These are phyloP conservation scores for Drosophila busckii DNA, from an alignment of 1,140 invertebrate species.

Conservation along the genomic window DNA sequence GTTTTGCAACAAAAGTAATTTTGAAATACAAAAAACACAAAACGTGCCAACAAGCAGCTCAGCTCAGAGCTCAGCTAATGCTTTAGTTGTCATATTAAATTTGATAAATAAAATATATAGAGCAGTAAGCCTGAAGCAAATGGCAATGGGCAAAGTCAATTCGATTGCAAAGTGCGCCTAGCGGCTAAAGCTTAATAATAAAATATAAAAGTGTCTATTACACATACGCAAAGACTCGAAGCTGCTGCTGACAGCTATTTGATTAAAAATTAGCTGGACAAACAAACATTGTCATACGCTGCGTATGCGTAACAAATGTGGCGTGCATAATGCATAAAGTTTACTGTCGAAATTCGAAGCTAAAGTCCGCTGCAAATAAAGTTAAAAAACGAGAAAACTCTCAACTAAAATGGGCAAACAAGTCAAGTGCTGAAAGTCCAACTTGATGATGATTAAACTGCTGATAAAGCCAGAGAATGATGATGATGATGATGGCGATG, in stretches of 20 bases:
- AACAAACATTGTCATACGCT: slow-evolving; percentile 2
- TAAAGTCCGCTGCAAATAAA: no score
- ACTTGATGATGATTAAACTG: slow-evolving; percentile 8
- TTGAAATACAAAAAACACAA: no score
- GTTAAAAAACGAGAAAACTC: slow-evolving; percentile 18
- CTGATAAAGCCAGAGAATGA: no score
- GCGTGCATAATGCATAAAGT: slow-evolving; percentile 25
- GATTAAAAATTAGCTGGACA: no score
- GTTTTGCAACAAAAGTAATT: no score
- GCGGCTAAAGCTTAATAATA: no score
- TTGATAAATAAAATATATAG: no score
- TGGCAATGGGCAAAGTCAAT: slow-evolving; percentile 13
- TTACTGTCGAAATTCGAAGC: slow-evolving; percentile 29
- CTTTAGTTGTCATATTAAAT: no score
- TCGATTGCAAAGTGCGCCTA: neutral
- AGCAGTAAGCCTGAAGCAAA: neutral
- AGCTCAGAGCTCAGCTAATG: no score
- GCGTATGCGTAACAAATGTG: slow-evolving; percentile 20
- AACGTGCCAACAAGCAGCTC: no score
- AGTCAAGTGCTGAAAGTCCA: slow-evolving; percentile 8
- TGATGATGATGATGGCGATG: neutral
- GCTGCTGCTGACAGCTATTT: neutral
- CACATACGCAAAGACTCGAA: no score
- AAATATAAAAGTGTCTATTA: no score
- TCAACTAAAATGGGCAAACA: slow-evolving; percentile 20